Conservation (phyloP, 1,140 invertebrate species). For the Papilio polytes region DNA sequence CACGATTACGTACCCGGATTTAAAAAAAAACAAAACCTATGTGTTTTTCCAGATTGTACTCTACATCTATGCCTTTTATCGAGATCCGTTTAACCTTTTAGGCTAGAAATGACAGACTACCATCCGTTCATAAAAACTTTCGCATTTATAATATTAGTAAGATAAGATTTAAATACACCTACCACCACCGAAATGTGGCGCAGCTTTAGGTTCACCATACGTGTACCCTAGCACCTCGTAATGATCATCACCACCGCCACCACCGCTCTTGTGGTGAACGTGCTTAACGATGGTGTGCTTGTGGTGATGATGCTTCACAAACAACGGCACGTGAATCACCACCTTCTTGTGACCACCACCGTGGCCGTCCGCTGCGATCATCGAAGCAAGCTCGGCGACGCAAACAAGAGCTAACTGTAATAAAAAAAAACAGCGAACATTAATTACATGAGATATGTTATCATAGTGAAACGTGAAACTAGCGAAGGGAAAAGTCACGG, state of each 20-base stretch:
- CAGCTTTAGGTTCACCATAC: constrained; percentile 74
- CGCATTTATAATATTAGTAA: not conserved
- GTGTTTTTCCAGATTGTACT: no score
- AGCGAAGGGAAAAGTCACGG: no score
- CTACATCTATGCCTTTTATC: no score
- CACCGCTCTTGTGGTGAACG: constrained; percentile 82
- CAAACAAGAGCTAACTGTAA: constrained; percentile 74
- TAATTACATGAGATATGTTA: no score
- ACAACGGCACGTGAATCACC: constrained; percentile 85
- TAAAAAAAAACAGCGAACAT: not conserved
- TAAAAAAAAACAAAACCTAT: no score
- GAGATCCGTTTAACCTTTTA: no score
- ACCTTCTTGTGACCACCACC: constrained; percentile 85
- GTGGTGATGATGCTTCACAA: constrained; percentile 85
- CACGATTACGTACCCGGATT: no score
- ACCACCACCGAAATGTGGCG: constrained; percentile 76
- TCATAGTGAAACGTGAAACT: no score
- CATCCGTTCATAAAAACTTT: no score
- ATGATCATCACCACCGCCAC: constrained; percentile 79
- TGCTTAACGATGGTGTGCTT: constrained; percentile 86
- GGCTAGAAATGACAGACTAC: no score
- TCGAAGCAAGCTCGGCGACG: constrained; percentile 54
- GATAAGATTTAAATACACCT: constrained; percentile 26
- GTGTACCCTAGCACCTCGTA: constrained; percentile 82
- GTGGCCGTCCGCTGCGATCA: constrained; percentile 66